Base-by-base conservation (phyloP, 1,140 invertebrate genomes). In the Trialeurodes vaporariorum region DNA sequence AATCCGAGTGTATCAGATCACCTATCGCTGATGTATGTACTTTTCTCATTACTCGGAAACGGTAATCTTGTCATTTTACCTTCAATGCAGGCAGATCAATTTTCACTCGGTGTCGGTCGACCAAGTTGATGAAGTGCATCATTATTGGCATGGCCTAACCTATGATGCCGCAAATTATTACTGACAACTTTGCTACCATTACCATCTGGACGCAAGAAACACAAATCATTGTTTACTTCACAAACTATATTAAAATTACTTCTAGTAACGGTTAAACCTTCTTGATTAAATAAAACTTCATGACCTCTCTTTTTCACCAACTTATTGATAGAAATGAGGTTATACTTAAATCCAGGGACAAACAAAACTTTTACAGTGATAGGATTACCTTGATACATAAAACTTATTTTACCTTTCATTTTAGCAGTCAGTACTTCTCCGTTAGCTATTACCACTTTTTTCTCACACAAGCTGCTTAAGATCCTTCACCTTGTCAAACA, bases 1-100 rank as follows among this genome's bases (percentile, higher is more conserved):
- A 59, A 64, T 68, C 61, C 1, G 61, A 34, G 34, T 67, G 66
- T 26, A 64, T 40, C n/a, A 68, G 27, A 64, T 68, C 67, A 49
- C 61, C 67, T 40, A 68, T 68, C 12, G 24, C 21, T 58, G 25
- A 40, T 25, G 61, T n/a, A n/a, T n/a, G n/a, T 40, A 25, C 12
- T 64, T 49, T 68, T 68, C 25, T 49, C 65, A 21, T 66, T n/a
- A 13, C 2, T 22, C 13, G 27, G 22, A 22, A 68, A 68, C 2
- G 61, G 67, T 40, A 40, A 21, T 64, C 67, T 63, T 22, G 67
- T 68, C 9, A 22, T 13, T 61, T 68, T 68, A 25, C 61, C 61
- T 68, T 68, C 61, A 21, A 64, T 24, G 27, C 61, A 68, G 17
- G 25, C 24, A 25, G 34, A 22, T n/a, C 67, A 68, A n/a, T n/a